A percentile compares a stretch with the other conserved stretches of the same genome.
Evolutionary conservation across 2,888 invertebrate genomes (phyloP).

Genomic region (Napeogenes inachia): DNA sequence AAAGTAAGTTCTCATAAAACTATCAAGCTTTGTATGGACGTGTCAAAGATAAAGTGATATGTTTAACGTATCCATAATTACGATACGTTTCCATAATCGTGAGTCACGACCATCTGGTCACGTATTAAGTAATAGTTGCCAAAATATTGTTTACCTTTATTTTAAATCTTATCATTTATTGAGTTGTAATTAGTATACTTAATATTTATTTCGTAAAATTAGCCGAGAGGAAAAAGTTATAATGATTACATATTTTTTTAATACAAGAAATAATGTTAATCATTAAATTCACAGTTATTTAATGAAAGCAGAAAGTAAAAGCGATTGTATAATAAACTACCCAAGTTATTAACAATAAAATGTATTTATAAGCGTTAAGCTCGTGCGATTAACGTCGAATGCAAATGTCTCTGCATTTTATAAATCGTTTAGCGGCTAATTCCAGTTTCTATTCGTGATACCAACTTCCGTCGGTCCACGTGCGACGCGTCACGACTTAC

Average conservation of each 20-base stretch:
- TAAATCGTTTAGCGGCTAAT: not conserved
- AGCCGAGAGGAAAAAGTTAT: no score
- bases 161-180: no score
- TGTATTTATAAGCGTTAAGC: not conserved
- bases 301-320: no score
- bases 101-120: slow-evolving; percentile 23
- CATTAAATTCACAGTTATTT: no score
- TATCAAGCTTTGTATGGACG: no score
- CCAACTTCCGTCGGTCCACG: slow-evolving; percentile 32
- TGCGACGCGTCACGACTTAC: slow-evolving; percentile 36
- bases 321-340: no score
- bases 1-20: no score
- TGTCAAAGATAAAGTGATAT: slow-evolving; percentile 14
- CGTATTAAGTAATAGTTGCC: slow-evolving; percentile 3
- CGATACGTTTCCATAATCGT: slow-evolving; percentile 4
- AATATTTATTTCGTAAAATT: no score
- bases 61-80: slow-evolving; percentile 17
- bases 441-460: slow-evolving; percentile 16
- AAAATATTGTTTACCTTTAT: not conserved
- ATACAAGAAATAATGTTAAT: no score
- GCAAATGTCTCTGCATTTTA: not conserved
- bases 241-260: no score
- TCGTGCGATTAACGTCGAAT: not conserved
- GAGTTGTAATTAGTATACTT: no score
- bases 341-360: not conserved